These are phyloP conservation scores for Rhinopithecus roxellana DNA, from an alignment of 2,113 vertebrate species.

Conservation along the genomic window DNA sequence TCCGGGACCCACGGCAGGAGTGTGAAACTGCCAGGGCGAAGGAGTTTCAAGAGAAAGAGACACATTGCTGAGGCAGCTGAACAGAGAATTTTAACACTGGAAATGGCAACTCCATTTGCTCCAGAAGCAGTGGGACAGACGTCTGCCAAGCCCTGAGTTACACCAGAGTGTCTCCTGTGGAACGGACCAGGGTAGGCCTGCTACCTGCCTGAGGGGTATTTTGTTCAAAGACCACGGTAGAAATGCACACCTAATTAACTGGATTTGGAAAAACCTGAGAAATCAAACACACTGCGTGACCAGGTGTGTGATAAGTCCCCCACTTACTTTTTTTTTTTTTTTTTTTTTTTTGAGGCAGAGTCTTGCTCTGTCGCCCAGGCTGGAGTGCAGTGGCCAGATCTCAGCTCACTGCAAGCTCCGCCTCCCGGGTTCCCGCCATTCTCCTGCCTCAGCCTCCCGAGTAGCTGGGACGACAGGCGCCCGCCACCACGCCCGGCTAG, in stretches of 20 bases:
- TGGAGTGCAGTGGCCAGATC: no score
- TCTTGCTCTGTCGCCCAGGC: no score
- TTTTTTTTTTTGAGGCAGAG: no score
- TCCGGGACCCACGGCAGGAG: not conserved
- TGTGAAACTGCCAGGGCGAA: not conserved
- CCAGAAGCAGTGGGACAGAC: not conserved
- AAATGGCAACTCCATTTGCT: no score
- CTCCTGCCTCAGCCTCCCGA: no score
- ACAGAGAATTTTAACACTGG: not conserved
- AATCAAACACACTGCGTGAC: not conserved
- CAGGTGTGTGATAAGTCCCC: no score
- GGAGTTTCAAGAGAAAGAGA: not conserved
- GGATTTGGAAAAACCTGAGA: conserved; percentile 23
- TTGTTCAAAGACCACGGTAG: not conserved
- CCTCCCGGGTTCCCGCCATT: fast-evolving
- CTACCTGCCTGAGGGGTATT: not conserved
- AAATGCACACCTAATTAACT: not conserved
- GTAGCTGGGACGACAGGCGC: no score
- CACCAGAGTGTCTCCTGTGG: not conserved
- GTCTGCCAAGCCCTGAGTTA: fast-evolving
- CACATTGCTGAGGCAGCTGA: not conserved
- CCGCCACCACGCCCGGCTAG: no score
- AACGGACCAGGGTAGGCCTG: not conserved
- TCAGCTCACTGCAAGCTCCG: no score
- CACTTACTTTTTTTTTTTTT: no score